Base-by-base conservation (phyloP, 2,888 invertebrate species). In the Tinea trinotella region DNA sequence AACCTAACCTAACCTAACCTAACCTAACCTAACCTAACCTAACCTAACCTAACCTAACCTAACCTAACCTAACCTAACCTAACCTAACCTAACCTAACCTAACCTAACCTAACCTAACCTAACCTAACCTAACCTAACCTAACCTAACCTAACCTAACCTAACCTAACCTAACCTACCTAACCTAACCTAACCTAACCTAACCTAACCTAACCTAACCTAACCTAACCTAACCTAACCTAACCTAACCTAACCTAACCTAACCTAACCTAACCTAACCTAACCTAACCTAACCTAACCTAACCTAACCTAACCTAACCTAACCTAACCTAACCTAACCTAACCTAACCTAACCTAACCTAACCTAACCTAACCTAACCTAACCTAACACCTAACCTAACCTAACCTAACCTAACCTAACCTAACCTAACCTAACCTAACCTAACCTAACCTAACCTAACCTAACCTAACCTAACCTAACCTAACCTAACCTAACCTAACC, bases 261-360 rank as follows among this genome's bases (percentile, higher is more conserved):
- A 54, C 54, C 54, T 46, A 54, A 54, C 54, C 49, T 20, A 49
- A 49, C 49, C 49, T 49, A 49, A 49, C 49, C 49, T 10, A 49
- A 19, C 49, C 56, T 54, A 56, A 56, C 56, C 56, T 56, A 56
- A 56, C 56, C 56, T 49, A 56, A 56, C 56, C 56, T 56, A 56
- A 56, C 55, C 55, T 53, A 55, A 55, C 55, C 55, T 52, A 55
- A 55, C 55, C 55, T 55, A 52, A 53, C 55, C 53, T 55, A 55
- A 52, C 55, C 55, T 30, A 46, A 46, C 46, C 55, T 44, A 54
- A 54, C 54, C 54, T 48, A 49, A 48, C 54, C 49, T 34, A 54
- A 49, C 54, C 48, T 50, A 55, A 49, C 55, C 55, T 50, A 55
- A 55, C 55, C 55, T 50, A 55, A 55, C 55, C 55, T 55, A 55